Evolutionary conservation across 37 sponge, comb jelly and placozoan species (phyloP).

Genomic region (Halichondria panicea): DNA sequence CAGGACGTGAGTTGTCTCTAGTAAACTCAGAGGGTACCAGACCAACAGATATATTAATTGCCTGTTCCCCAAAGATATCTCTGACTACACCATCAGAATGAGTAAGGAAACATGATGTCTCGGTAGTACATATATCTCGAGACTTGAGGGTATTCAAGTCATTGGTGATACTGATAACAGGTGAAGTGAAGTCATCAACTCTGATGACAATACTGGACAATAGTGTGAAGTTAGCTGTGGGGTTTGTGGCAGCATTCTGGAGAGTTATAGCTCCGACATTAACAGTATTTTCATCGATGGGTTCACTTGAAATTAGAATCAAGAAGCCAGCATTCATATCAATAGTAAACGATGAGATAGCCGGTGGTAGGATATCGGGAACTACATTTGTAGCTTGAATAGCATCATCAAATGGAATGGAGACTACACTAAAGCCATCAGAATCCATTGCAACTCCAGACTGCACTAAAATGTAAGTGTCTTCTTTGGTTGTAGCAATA

Average conservation of each 20-base stretch:
- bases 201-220: slow-evolving; percentile 35
- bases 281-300: slow-evolving; percentile 53
- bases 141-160: slow-evolving; percentile 80
- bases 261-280: slow-evolving; percentile 51
- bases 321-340: slow-evolving; percentile 71
- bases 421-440: slow-evolving; percentile 44
- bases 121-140: slow-evolving; percentile 53
- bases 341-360: slow-evolving; percentile 42
- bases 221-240: slow-evolving; percentile 57
- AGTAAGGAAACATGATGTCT: slow-evolving; percentile 66
- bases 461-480: slow-evolving; percentile 79
- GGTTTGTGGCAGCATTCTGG: slow-evolving; percentile 48
- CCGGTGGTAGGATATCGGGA: slow-evolving; percentile 75
- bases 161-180: slow-evolving; percentile 27
- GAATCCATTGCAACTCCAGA: slow-evolving; percentile 62
- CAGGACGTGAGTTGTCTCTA: slow-evolving; percentile 51
- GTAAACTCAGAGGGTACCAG: slow-evolving; percentile 28
- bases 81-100: slow-evolving; percentile 64
- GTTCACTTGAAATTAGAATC: slow-evolving; percentile 63
- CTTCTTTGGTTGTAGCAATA: slow-evolving; percentile 66
- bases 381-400: slow-evolving; percentile 63
- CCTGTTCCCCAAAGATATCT: slow-evolving; percentile 65
- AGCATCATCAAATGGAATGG: slow-evolving; percentile 45
- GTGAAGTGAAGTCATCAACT: slow-evolving; percentile 47
- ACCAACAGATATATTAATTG: slow-evolving; percentile 60